Evolutionary conservation across 2,797 vertebrate genomes (phyloP).

Genomic region (Uromys caudimaculatus): DNA sequence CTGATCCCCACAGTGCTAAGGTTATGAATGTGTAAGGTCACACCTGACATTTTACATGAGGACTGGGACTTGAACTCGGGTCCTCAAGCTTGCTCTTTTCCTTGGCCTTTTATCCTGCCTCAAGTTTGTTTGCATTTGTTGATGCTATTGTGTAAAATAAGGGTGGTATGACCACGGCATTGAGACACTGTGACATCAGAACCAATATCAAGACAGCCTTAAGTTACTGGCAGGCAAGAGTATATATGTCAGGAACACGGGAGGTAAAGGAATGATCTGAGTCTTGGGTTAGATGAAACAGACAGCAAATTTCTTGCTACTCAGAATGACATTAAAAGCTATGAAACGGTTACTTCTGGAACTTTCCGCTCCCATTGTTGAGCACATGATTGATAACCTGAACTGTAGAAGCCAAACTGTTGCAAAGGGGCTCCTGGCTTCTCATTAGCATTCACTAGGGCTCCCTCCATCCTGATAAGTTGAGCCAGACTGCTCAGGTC

Average conservation of each 20-base stretch:
- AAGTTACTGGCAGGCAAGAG: not conserved
- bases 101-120: not conserved
- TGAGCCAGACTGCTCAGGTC: not conserved
- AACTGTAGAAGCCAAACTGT: not conserved
- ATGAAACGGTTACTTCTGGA: not conserved
- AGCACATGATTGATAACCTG: not conserved
- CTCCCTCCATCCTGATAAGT: not conserved
- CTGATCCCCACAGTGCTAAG: not conserved
- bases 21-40: not conserved
- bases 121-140: not conserved
- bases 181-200: not conserved
- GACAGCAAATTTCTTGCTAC: not conserved
- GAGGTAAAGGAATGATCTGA: not conserved
- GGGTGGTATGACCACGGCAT: no score
- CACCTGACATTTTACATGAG: not conserved
- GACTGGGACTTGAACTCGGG: not conserved
- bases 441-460: not conserved
- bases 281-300: not conserved
- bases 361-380: not conserved
- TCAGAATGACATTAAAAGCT: not conserved
- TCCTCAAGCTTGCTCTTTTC: not conserved
- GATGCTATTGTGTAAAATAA: not conserved
- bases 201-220: not conserved
- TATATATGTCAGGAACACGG: accelerated
- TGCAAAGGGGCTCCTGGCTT: not conserved